Evolutionary conservation across 2,888 invertebrate genomes (phyloP), one percentile per base, ranked within the genome.

Genomic region (Chymomyza fuscimana): DNA sequence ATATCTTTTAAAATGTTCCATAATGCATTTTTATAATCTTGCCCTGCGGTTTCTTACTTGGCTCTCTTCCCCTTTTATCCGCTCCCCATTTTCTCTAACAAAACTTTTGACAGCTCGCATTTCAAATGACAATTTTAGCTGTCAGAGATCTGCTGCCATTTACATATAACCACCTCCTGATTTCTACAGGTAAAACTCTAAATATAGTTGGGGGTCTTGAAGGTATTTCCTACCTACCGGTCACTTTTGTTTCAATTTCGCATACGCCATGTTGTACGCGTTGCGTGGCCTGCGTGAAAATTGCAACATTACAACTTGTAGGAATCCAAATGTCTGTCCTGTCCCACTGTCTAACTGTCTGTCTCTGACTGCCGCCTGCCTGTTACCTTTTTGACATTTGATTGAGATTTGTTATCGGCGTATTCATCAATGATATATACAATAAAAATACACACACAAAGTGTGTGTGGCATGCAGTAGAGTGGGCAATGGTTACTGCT

Each of bases 321-420:
- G 51, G 56, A 54, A 16, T 54, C 40, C 12, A 46, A 46, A 46
- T 46, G 40, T 12, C 2, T 46, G 12, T 46, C 0, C 40, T 12
- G 4, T 46, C 12, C 40, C 10, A 46, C 12, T 46, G 40, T 54
- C n/a, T 19, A n/a, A 9, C 54, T n/a, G n/a, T 12, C 67, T 74
- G 76, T 74, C 73, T 76, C 70, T 61, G 66, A 19, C 70, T 63
- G 65, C 9, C 58, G 67, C 16, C 81, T 85, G 85, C 88, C 90
- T 89, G 90, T 90, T 91, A 90, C 91, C 90, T 91, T 91, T 91
- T 90, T 91, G 91, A 91, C 91, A 90, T 91, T 91, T 91, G 91
- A 91, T 91, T 91, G 91, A 91, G 91, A 91, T 91, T 91, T 91
- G 91, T 91, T 90, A 90, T 90, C 90, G 87, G 88, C 89, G 84